Percentiles rank a stretch among this genome's conserved stretches.
phyloP scores from a whole-genome alignment of 2,888 invertebrate genomes.

The Ganaspis brasiliensis region DNA sequence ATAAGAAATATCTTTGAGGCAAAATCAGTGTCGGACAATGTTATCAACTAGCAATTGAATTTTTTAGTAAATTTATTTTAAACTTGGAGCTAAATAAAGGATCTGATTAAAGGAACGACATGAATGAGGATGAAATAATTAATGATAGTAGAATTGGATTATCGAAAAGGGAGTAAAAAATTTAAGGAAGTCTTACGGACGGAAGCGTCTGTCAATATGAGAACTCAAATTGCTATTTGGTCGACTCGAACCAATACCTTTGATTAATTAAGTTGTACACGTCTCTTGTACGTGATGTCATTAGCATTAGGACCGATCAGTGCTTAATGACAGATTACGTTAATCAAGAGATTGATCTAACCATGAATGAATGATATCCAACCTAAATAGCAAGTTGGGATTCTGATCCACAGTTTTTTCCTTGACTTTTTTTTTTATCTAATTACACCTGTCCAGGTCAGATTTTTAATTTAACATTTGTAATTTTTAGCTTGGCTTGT shows the following conservation, averaged over 20 bases:
- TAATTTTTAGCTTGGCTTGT: too few species aligned
- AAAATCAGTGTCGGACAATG: too few species aligned
- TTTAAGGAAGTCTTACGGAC: too few species aligned
- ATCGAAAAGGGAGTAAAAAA: too few species aligned
- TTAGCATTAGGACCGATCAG: conserved; percentile 13
- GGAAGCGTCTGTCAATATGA: neutral
- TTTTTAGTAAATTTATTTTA: neutral
- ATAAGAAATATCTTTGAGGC: too few species aligned
- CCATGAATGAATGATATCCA: neutral
- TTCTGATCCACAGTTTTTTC: too few species aligned
- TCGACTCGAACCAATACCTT: neutral
- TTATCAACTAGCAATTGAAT: too few species aligned
- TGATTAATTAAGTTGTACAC: conserved; percentile 31
- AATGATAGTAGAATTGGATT: too few species aligned
- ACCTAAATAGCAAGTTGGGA: neutral
- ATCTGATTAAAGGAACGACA: neutral
- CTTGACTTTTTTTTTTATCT: too few species aligned
- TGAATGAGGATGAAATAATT: neutral
- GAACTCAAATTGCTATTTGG: neutral
- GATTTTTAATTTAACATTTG: too few species aligned
- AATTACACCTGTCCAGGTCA: too few species aligned
- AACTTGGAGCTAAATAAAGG: too few species aligned
- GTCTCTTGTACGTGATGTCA: neutral
- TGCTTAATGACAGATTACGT: conserved; percentile 5
- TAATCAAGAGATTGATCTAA: neutral